Percentiles rank a stretch among this genome's conserved stretches.
phyloP scores from a whole-genome alignment of 2,113 vertebrate species.

The Dendrocopos noguchii region DNA sequence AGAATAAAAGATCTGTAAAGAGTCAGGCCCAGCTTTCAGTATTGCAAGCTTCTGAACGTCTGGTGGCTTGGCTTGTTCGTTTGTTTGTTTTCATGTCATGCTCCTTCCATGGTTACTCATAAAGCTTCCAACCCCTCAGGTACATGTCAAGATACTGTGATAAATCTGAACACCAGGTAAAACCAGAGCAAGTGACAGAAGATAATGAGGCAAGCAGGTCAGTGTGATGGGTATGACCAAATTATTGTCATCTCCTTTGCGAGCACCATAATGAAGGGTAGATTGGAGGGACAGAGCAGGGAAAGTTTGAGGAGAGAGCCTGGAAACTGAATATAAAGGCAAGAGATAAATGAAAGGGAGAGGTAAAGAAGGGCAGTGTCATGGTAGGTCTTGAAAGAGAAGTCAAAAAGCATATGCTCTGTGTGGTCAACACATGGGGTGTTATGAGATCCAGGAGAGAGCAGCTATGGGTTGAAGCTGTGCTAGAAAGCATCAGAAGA shows the following conservation, averaged over 20 bases:
- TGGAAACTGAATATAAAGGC: neutral
- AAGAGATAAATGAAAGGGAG: neutral
- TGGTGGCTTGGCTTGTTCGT: neutral
- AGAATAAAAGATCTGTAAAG: neutral
- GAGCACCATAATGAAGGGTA: neutral
- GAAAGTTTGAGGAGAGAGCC: neutral
- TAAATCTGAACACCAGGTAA: neutral
- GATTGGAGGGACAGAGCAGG: neutral
- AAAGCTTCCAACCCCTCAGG: neutral
- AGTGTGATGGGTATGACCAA: neutral
- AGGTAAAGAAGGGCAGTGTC: rapidly evolving
- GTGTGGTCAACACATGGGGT: neutral
- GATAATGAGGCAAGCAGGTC: neutral
- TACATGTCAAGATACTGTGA: neutral
- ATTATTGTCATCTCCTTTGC: neutral
- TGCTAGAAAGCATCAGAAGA: neutral
- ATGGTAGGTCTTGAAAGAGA: neutral
- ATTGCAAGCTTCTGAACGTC: constrained; percentile 14
- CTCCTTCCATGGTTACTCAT: neutral
- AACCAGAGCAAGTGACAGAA: neutral
- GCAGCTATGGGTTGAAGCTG: neutral
- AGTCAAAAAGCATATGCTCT: neutral
- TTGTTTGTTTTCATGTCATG: neutral
- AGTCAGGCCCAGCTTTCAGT: neutral
- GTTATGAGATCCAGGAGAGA: neutral